Evolutionary conservation across 2,113 vertebrate species (phyloP), one percentile per base, ranked within the genome.

Genomic region (Mus spicilegus): DNA sequence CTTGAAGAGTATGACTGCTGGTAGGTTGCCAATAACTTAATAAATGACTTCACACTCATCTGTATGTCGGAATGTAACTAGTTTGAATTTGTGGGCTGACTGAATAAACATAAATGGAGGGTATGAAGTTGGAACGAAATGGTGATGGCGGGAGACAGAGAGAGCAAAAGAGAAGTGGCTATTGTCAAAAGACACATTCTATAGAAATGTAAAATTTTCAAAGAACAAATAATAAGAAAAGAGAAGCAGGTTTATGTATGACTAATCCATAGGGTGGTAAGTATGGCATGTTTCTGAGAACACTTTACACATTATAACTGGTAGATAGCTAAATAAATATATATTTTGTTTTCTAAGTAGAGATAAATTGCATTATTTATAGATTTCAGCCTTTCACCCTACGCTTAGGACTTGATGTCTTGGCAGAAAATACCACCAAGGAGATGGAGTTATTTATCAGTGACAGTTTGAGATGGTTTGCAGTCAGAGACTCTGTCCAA

Each of bases 401-500:
- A 7, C 46, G 58, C 73, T 54, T 86, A 58, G 14, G 49, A 82
- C 65, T 95, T 39, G 39, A 39, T 13, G 89, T 46, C 24, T 13
- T 72, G 69, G 42, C 49, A 84, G 77, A 87, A 92, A 77, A 87
- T 12, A 72, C 36, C 92, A 4, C 30, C 11, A 61, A 61, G 58
- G n/a, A 90, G 10, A 26, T 5, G 30, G 61, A 16, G 5, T 56
- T 80, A 90, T 46, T 78, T 58, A 86, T 58, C 54, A 80, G 42
- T 78, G 49, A 7, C 9, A 7, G 4, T 54, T 28, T 39, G 4
- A 91, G 65, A 87, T 58, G 11, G 46, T 86, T 54, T 97, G 95
- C 69, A 94, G 63, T 95, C 77, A 95, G 46, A 91, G 24, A 33
- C 70, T 61, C 42, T 90, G 39, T 87, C 85, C 70, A 98, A 84